These are phyloP conservation scores for Dendroctonus valens DNA, from an alignment of 1,140 invertebrate species.

Conservation along the genomic window DNA sequence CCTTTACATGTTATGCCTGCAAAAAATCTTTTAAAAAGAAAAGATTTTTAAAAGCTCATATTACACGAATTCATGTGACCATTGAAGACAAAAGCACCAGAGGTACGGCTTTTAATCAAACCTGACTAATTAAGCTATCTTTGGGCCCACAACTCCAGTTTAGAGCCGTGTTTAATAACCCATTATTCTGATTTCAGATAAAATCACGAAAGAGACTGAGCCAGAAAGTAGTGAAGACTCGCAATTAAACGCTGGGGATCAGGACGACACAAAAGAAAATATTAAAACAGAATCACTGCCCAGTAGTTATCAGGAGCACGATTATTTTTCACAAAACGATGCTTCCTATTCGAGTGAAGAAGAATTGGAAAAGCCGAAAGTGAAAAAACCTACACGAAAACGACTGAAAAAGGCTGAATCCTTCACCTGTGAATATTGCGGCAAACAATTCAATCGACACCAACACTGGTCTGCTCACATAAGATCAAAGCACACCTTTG, in stretches of 20 bases:
- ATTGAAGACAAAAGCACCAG: not conserved
- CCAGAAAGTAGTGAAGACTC: conserved; percentile 11
- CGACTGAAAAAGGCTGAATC: conserved; percentile 28
- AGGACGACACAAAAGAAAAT: not conserved
- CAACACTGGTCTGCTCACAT: conserved; percentile 37
- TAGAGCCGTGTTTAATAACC: too few species aligned
- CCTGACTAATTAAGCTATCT: too few species aligned
- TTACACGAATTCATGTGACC: conserved; percentile 28
- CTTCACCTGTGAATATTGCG: conserved; percentile 37
- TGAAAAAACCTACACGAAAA: conserved; percentile 14
- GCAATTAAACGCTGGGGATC: not conserved
- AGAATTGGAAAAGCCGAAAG: conserved; percentile 1
- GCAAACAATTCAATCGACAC: conserved; percentile 35
- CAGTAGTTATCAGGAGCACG: not conserved
- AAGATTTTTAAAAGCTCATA: conserved; percentile 29
- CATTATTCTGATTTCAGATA: not conserved
- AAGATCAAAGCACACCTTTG: conserved; percentile 37
- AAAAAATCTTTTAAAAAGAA: conserved; percentile 34
- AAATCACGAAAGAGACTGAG: conserved; percentile 2
- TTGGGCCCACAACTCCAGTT: too few species aligned
- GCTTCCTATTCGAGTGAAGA: conserved; percentile 18
- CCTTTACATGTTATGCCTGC: conserved; percentile 30
- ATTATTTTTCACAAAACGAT: conserved; percentile 1
- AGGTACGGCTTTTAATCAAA: not conserved
- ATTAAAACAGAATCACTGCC: conserved; percentile 6